Base-by-base conservation (phyloP, 2,888 invertebrate species). In the Dryobotodes eremita region DNA sequence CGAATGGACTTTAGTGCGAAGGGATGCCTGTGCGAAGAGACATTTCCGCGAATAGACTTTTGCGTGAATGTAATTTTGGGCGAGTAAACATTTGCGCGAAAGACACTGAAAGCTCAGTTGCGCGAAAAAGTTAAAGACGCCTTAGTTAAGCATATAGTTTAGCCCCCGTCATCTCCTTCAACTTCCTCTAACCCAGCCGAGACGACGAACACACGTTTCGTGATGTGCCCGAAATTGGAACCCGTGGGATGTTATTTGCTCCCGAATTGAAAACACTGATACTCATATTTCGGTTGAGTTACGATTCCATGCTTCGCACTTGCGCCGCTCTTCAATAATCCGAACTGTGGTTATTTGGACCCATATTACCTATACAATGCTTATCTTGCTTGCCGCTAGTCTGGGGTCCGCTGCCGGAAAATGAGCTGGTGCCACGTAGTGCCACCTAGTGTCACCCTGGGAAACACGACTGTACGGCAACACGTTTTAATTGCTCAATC, bases 401-500 rank as follows among this genome's bases (percentile, higher is more conserved):
- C 3, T 7, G 10, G 23, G 2, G 17, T 72, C 31, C 15, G n/a
- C 8, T 50, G 4, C n/a, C 31, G 46, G 50, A 72, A 72, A 15
- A 48, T 36, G 7, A 15, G 17, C n/a, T 65, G 23, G 17, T 80
- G 10, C 59, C 48, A 26, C 17, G 6, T 13, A 26, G 75, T 75
- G 65, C n/a, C 50, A 64, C 20, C 46, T 15, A 20, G 83, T 66
- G 70, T 36, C 46, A 59, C 72, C 23, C 61, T 55, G 71, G 48
- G 59, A 72, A 64, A 70, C 66, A 50, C 62, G 15, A 61, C 31
- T n/a, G 15, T 42, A 48, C 50, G 13, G 26, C 59, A 59, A 23
- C 23, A 26, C 23, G n/a, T 13, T 48, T 36, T 74, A 74, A 80
- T 84, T 74, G 57, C 66, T 74, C 57, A 62, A 71, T 82, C 80